Percentiles rank a stretch among this genome's conserved stretches.
These are phyloP conservation scores for Hassar affinis DNA, from an alignment of 2,113 vertebrate genomes.

Conservation along the genomic window DNA sequence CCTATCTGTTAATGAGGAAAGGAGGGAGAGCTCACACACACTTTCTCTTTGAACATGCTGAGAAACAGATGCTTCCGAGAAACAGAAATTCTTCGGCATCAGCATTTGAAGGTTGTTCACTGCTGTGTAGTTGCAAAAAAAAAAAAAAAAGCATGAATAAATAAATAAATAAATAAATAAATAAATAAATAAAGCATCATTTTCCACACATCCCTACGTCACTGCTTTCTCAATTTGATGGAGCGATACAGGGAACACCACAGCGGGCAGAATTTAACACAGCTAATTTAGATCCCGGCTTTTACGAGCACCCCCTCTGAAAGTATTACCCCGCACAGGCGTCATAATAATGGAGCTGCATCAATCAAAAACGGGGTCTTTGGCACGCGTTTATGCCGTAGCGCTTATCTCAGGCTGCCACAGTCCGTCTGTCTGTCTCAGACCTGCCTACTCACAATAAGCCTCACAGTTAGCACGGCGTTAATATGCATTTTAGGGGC, in stretches of 20 bases:
- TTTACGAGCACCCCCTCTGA: slow-evolving; percentile 62
- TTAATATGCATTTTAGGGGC: slow-evolving; percentile 74
- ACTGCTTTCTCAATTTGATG: slow-evolving; percentile 65
- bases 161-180: neutral
- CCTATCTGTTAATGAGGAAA: slow-evolving; percentile 40
- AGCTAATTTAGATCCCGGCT: slow-evolving; percentile 71
- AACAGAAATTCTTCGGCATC: slow-evolving; percentile 4
- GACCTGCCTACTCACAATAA: slow-evolving; percentile 56
- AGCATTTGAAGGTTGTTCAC: slow-evolving; percentile 1
- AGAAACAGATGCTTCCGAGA: neutral
- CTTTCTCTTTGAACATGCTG: neutral
- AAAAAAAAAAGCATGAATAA: neutral
- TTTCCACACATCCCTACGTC: slow-evolving; percentile 52
- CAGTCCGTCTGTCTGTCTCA: slow-evolving; percentile 67
- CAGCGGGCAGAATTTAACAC: slow-evolving; percentile 67
- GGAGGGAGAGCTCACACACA: slow-evolving; percentile 3
- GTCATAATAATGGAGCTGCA: slow-evolving; percentile 71
- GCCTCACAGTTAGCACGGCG: slow-evolving; percentile 67
- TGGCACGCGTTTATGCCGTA: slow-evolving; percentile 68
- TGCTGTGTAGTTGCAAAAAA: neutral
- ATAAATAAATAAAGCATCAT: no score
- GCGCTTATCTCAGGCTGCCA: slow-evolving; percentile 76
- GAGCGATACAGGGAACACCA: slow-evolving; percentile 63
- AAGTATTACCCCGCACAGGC: slow-evolving; percentile 67
- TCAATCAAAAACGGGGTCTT: slow-evolving; percentile 66